Base-by-base conservation (phyloP, 1,140 invertebrate genomes). In the Drosophila sturtevanti region DNA sequence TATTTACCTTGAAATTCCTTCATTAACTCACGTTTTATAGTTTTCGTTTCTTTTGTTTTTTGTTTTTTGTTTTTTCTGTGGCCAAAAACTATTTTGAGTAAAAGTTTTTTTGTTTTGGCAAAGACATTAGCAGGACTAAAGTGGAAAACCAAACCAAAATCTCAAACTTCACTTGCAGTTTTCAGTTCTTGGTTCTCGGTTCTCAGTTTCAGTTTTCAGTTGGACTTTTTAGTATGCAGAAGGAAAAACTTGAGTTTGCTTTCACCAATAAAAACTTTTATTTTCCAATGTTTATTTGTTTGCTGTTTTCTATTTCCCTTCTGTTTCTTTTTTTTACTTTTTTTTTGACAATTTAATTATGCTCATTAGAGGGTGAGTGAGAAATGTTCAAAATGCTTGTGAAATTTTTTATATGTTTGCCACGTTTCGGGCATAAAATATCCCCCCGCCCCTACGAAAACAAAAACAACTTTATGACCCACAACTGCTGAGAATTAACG, bases 351-450 rank as follows among this genome's bases (percentile, higher is more conserved):
- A 58, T 65, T 65, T 65, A 56, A 55, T 56, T 65, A 58, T 54
- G 31, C 51, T 31, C 27, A 21, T 54, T 54, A 51, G 31, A 52
- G 41, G 3, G 37, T n/a, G 22, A 18, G 5, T 16, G 14, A 5
- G 4, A 1, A 54, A 10, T 34, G 51, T 27, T 37, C 14, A 31
- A 10, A 0, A 18, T 24, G 34, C 35, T 38, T 44, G 22, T 14
- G 68, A 31, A 48, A 22, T 41, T 22, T 14, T 56, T 78, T 81
- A 81, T 75, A 81, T 85, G 81, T 76, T 67, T 72, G 75, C 86
- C 86, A 89, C 86, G 81, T 90, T 90, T 69, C 6, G 18, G 35
- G 59, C 86, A 90, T 86, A 85, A 89, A 85, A 67, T 64, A n/a
- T n/a, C n/a, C n/a, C n/a, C n/a, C 22, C 68, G 38, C 52, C 70